Percentiles rank a stretch among this genome's conserved stretches.
phyloP scores from a whole-genome alignment of 2,888 invertebrate genomes.

The Hymenopus coronatus region DNA sequence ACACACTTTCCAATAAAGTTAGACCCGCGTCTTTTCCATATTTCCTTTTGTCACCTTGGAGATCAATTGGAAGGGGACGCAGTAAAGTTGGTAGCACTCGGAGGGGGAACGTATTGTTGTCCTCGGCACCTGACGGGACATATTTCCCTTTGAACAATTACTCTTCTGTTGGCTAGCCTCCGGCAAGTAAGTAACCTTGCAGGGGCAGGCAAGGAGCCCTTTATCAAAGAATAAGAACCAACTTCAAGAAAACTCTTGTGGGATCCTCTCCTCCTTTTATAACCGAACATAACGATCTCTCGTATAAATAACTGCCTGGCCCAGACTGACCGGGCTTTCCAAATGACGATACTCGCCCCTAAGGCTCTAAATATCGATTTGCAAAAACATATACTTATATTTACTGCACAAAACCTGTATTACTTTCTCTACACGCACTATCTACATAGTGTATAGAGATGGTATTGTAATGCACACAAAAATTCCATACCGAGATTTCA shows the following conservation, averaged over 20 bases:
- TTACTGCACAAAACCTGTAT: too few relatives aligned
- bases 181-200: constrained; percentile 3
- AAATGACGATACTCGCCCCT: too few relatives aligned
- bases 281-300: constrained; percentile 1
- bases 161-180: background rate
- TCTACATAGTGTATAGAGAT: too few relatives aligned
- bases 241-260: background rate
- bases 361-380: too few relatives aligned
- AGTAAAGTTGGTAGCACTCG: background rate
- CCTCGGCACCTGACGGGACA: constrained; percentile 15
- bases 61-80: background rate
- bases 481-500: too few relatives aligned
- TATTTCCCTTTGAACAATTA: constrained; percentile 12
- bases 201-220: constrained; percentile 1
- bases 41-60: constrained; percentile 3
- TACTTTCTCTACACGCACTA: too few relatives aligned
- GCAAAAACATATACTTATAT: too few relatives aligned
- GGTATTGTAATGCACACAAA: too few relatives aligned
- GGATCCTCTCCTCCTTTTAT: background rate
- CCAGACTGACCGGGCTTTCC: too few relatives aligned
- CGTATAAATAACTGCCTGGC: constrained; percentile 4
- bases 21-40: background rate
- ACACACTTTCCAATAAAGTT: background rate
- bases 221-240: constrained; percentile 10
- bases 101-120: constrained; percentile 4